A percentile compares a stretch with the other conserved stretches of the same genome.
These are phyloP conservation scores for Psylliodes chrysocephalus DNA, from an alignment of 2,888 invertebrate genomes.

Conservation along the genomic window DNA sequence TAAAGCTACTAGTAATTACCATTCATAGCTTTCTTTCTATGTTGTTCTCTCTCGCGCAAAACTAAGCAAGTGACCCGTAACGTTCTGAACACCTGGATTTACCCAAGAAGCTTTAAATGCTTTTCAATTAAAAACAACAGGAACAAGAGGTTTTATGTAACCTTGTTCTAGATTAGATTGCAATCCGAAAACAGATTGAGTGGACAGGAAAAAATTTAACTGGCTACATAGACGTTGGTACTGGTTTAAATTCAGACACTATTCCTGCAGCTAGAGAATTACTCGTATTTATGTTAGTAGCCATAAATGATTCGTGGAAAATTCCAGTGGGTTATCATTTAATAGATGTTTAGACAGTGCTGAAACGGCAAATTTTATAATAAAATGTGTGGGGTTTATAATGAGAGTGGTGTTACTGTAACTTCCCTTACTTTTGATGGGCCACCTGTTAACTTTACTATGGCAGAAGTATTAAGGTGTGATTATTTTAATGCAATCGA, in stretches of 20 bases:
- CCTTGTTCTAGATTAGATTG: slow-evolving; percentile 28
- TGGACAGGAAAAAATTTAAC: slow-evolving; percentile 17
- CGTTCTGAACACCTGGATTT: no score
- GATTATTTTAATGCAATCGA: no score
- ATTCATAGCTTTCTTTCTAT: no score
- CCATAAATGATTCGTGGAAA: no score
- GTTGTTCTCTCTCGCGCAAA: no score
- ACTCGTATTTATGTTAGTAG: slow-evolving; percentile 5
- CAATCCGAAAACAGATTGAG: slow-evolving; percentile 12
- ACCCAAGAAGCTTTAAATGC: neutral
- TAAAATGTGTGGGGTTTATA: neutral
- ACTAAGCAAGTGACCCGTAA: no score
- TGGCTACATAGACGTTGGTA: no score
- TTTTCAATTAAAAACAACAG: slow-evolving; percentile 13
- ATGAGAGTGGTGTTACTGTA: slow-evolving; percentile 15
- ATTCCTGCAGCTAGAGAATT: slow-evolving; percentile 24
- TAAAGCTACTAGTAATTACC: no score
- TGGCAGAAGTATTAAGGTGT: neutral
- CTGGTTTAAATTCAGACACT: no score
- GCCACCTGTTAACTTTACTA: no score
- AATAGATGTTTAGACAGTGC: neutral
- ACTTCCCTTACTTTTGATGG: slow-evolving; percentile 20
- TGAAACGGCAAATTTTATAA: neutral
- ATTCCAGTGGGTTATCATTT: no score
- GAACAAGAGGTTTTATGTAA: slow-evolving; percentile 6